Base-by-base conservation (phyloP, 2,888 invertebrate genomes). In the Caenorhabditis uteleia region DNA sequence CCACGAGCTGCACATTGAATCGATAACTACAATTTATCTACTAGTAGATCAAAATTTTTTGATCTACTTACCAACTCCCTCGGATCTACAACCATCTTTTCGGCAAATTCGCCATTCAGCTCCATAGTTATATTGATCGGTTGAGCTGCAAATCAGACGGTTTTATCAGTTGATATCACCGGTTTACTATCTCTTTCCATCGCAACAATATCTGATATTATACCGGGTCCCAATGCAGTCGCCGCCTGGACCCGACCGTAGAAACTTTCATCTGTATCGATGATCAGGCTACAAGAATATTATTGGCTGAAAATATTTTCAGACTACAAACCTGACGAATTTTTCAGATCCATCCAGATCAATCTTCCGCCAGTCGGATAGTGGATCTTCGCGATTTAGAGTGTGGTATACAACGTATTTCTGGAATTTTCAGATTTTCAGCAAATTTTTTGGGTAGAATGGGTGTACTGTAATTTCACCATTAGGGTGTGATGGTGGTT, bases 321-420 rank as follows among this genome's bases (percentile, higher is more conserved):
- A 29, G 39, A 6, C 16, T 7, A 4, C 45, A 20, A 6, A 62
- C 64, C 45, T 53, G 39, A 72, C 68, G 12, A 49, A 44, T 33
- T 50, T 64, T 38, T 71, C 67, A 8, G 49, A 58, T 29, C 69
- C 75, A 39, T 67, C 64, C 40, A 75, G 43, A 48, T 72, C 67
- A 14, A 70, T 54, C 46, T 75, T 75, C 42, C 53, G 26, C 75
- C 75, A 75, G 48, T 72, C 72, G 12, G 69, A 68, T 8, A 75
- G 31, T 2, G 72, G 75, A 38, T 68, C 65, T 7, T 70, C 67
- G 25, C 61, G 57, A 31, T 68, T 65, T 26, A 57, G 34, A 1
- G 72, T 70, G 50, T 72, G 56, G 43, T 75, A 75, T 18, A 75
- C 67, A 1, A 75, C 68, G 44, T 70, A 75, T 40, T 67, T 70